Conservation (phyloP, 2,888 invertebrate species). For the Amblyteles armatorius region DNA sequence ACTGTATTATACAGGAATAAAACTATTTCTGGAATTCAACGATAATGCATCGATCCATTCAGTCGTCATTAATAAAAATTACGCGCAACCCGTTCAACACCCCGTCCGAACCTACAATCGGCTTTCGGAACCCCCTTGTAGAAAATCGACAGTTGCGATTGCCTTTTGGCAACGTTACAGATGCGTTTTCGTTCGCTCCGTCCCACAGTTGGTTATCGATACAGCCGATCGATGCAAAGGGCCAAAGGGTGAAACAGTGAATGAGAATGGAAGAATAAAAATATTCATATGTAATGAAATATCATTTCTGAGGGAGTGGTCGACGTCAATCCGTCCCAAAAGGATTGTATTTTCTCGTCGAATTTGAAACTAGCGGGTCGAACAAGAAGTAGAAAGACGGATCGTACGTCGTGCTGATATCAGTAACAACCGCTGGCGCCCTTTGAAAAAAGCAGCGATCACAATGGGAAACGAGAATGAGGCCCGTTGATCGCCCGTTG, state of each 20-base stretch:
- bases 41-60: slow-evolving; percentile 1
- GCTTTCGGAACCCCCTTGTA: slow-evolving; percentile 3
- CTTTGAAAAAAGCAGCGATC: slow-evolving; percentile 47
- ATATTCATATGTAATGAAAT: slow-evolving; percentile 27
- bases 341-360: slow-evolving; percentile 44
- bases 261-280: neutral
- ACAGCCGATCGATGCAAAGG: neutral
- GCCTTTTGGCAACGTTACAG: slow-evolving; percentile 25
- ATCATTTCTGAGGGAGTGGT: slow-evolving; percentile 43
- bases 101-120: slow-evolving; percentile 27
- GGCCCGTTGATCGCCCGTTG: slow-evolving; percentile 40
- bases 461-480: slow-evolving; percentile 48
- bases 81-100: slow-evolving; percentile 1
- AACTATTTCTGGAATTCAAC: neutral
- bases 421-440: slow-evolving; percentile 51
- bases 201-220: slow-evolving; percentile 23
- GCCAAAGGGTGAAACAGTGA: slow-evolving; percentile 35
- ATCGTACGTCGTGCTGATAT: slow-evolving; percentile 48
- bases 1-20: no score
- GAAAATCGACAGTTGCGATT: slow-evolving; percentile 33
- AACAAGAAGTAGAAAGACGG: slow-evolving; percentile 37
- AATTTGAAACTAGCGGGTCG: slow-evolving; percentile 20
- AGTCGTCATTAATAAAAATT: slow-evolving; percentile 32
- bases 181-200: neutral
- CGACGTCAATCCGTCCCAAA: slow-evolving; percentile 37